Percentiles rank a stretch among this genome's conserved stretches.
Evolutionary conservation across 2,888 invertebrate genomes (phyloP).

Genomic region (Melanargia galathea): DNA sequence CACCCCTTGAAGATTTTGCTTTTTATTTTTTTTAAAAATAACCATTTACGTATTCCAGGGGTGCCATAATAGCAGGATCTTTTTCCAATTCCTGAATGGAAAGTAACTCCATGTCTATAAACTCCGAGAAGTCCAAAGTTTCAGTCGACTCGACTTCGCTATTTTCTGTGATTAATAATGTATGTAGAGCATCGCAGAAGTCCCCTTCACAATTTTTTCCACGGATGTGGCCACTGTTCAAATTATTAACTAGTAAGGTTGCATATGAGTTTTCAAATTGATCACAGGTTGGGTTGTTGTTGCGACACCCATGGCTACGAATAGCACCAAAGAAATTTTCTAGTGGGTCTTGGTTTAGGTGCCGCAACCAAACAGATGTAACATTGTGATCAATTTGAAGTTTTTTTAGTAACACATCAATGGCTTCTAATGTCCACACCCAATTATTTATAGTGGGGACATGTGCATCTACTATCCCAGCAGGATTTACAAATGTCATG

Average conservation of each 20-base stretch:
- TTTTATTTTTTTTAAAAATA: background rate
- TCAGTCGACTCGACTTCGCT: background rate
- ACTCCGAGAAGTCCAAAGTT: background rate
- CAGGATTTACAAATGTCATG: background rate
- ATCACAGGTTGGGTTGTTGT: background rate
- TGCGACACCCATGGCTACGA: background rate
- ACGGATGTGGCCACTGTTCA: background rate
- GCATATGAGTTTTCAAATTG: background rate
- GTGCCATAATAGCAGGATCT: background rate
- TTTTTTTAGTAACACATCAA: background rate
- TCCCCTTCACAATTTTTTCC: constrained; percentile 4
- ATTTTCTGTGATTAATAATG: background rate
- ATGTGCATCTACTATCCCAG: background rate
- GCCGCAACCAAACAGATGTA: constrained; percentile 2
- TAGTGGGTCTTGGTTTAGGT: background rate
- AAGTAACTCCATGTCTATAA: background rate
- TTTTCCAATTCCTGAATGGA: background rate
- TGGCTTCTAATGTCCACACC: background rate
- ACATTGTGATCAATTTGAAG: background rate
- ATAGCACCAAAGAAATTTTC: background rate
- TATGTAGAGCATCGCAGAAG: background rate
- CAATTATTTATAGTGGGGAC: constrained; percentile 1
- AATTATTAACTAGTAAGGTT: background rate
- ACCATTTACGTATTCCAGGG: constrained; percentile 2
- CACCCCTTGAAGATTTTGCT: constrained; percentile 2